Percentiles rank a stretch among this genome's conserved stretches.
These are phyloP conservation scores for Nerophis lumbriciformis DNA, from an alignment of 2,113 vertebrate species.

Conservation along the genomic window DNA sequence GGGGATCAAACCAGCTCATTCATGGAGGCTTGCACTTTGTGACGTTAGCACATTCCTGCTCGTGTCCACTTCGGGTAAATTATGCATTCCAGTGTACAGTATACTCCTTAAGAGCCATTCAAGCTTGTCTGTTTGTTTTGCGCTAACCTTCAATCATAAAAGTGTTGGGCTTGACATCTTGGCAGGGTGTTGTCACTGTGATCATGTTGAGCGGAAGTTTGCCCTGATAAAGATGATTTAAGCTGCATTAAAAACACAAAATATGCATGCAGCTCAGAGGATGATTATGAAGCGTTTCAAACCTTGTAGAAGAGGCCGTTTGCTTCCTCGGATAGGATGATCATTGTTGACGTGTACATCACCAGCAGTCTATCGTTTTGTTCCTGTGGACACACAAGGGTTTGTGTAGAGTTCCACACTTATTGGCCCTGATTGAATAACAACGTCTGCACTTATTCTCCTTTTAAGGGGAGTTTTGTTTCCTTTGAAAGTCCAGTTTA, in stretches of 20 bases:
- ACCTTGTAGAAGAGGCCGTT: slow-evolving; percentile 87
- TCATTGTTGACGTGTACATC: slow-evolving; percentile 84
- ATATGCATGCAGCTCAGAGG: neutral
- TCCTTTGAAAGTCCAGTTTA: neutral
- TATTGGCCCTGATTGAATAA: no score
- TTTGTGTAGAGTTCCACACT: neutral
- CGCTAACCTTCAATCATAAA: slow-evolving; percentile 88
- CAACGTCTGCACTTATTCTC: neutral
- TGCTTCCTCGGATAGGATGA: slow-evolving; percentile 84
- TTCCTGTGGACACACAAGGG: slow-evolving; percentile 68
- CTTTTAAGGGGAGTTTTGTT: neutral
- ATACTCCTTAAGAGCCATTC: no score
- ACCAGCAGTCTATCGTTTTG: slow-evolving; percentile 84
- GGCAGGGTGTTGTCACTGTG: slow-evolving; percentile 82
- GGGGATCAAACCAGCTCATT: slow-evolving; percentile 57
- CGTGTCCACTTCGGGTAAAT: slow-evolving; percentile 29
- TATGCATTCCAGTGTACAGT: slow-evolving; percentile 34
- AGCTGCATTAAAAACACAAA: slow-evolving; percentile 2
- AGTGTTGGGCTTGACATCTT: slow-evolving; percentile 80
- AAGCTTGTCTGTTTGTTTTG: no score
- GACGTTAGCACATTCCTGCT: slow-evolving; percentile 36
- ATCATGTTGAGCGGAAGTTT: slow-evolving; percentile 90
- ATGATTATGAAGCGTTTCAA: slow-evolving; percentile 9
- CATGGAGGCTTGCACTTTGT: slow-evolving; percentile 46
- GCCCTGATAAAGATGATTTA: slow-evolving; percentile 72